Evolutionary conservation across 2,888 invertebrate species (phyloP).

Genomic region (Aradus depressus): DNA sequence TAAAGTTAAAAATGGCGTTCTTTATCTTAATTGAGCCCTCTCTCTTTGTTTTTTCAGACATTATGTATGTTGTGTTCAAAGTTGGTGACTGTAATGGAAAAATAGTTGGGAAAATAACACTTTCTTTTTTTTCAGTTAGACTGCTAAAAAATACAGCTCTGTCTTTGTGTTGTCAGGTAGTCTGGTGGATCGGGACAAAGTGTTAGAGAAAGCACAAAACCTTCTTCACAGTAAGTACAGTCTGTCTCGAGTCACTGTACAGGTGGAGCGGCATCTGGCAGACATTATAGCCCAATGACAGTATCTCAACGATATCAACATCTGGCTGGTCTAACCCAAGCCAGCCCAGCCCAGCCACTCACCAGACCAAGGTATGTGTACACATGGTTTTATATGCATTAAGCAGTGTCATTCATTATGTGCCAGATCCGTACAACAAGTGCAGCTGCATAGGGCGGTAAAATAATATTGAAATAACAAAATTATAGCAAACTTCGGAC

Average conservation of each 20-base stretch:
- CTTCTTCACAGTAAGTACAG: conserved; percentile 39
- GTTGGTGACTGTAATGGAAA: no score
- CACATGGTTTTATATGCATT: no score
- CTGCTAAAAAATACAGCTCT: not conserved
- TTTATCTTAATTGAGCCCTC: no score
- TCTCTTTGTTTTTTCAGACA: not conserved
- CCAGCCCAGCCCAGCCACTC: no score
- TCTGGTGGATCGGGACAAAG: conserved; percentile 40
- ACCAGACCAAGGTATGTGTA: no score
- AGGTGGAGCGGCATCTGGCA: conserved; percentile 38
- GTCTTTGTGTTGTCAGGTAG: conserved; percentile 36
- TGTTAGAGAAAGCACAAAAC: conserved; percentile 39
- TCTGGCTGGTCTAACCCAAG: conserved; percentile 26
- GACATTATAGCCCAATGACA: conserved; percentile 28
- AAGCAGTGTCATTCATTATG: no score
- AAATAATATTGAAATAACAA: no score
- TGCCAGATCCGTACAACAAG: no score
- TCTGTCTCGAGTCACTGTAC: conserved; percentile 41
- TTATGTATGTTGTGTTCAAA: not conserved
- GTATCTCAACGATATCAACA: conserved; percentile 27
- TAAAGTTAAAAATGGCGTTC: no score
- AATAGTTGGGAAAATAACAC: not conserved
- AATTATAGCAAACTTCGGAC: no score
- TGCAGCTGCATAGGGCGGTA: no score
- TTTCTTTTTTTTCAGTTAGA: conserved; percentile 4